These are phyloP conservation scores for Pammene fasciana DNA, from an alignment of 2,888 invertebrate species.

Conservation along the genomic window DNA sequence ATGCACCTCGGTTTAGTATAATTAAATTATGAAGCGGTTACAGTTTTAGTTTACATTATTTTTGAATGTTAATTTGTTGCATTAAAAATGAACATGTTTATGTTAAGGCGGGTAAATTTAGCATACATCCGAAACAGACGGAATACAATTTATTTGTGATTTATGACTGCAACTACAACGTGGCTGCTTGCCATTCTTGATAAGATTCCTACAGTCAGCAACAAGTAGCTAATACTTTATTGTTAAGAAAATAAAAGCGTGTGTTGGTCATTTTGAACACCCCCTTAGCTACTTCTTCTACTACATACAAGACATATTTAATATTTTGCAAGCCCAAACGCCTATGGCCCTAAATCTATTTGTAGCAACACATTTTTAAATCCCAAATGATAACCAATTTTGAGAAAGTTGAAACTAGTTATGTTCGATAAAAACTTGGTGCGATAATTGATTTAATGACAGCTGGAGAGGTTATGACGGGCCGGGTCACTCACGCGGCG, in stretches of 20 bases:
- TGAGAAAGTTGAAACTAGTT: conserved; percentile 6
- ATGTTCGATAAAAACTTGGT: conserved; percentile 15
- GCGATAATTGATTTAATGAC: conserved; percentile 31
- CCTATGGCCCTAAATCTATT: too few species aligned
- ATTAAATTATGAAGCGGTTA: conserved; percentile 50
- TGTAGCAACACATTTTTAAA: neutral
- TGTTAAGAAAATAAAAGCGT: too few species aligned
- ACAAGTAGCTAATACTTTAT: too few species aligned
- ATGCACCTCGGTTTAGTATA: conserved; percentile 52
- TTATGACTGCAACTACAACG: too few species aligned
- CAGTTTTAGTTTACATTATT: conserved; percentile 29
- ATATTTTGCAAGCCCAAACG: too few species aligned
- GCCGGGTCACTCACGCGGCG: conserved; percentile 22
- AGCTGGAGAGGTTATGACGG: conserved; percentile 9
- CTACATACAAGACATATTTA: too few species aligned
- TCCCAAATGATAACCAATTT: neutral
- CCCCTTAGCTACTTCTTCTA: too few species aligned
- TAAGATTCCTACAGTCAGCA: too few species aligned
- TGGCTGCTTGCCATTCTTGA: too few species aligned
- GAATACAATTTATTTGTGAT: too few species aligned
- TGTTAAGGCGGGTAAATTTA: neutral
- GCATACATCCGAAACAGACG: neutral
- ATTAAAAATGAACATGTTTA: neutral
- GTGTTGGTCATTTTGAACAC: too few species aligned
- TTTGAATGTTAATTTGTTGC: neutral